Conservation (phyloP, 23 tunicate species). For the Styela clava region DNA sequence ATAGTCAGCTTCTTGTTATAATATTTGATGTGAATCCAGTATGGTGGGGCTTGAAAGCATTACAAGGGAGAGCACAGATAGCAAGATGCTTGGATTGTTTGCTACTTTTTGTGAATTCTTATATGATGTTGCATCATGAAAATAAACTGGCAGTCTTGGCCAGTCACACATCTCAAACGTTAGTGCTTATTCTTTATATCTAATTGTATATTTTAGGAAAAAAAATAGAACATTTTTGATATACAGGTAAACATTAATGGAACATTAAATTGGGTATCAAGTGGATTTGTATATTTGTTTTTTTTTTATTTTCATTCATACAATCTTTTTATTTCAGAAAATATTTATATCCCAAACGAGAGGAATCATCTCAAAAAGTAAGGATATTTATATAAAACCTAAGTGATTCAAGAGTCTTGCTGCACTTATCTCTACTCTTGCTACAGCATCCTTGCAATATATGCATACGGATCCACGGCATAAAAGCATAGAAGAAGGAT, state of each 20-base stretch:
- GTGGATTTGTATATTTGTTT: too few relatives aligned
- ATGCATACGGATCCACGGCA: too few relatives aligned
- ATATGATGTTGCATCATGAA: constrained; percentile 73
- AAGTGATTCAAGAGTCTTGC: too few relatives aligned
- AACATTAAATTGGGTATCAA: too few relatives aligned
- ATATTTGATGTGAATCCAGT: constrained; percentile 91
- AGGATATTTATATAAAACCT: background rate
- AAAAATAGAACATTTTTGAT: background rate
- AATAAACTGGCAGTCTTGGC: constrained; percentile 75
- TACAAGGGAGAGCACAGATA: constrained; percentile 71
- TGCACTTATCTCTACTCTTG: too few relatives aligned
- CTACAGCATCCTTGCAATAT: too few relatives aligned
- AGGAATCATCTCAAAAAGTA: background rate
- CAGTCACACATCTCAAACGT: constrained; percentile 62
- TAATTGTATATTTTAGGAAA: background rate
- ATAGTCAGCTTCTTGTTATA: constrained; percentile 60
- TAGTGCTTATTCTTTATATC: background rate
- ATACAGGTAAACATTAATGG: too few relatives aligned
- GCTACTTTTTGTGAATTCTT: constrained; percentile 78
- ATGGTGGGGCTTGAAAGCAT: constrained; percentile 89
- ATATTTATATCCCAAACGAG: constrained; percentile 5
- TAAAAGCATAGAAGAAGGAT: too few relatives aligned
- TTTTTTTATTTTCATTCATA: too few relatives aligned
- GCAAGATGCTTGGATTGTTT: constrained; percentile 79
- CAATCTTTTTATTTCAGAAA: constrained; percentile 10